Conservation (phyloP, 1,140 invertebrate species). For the Tetramorium parvispinum region DNA sequence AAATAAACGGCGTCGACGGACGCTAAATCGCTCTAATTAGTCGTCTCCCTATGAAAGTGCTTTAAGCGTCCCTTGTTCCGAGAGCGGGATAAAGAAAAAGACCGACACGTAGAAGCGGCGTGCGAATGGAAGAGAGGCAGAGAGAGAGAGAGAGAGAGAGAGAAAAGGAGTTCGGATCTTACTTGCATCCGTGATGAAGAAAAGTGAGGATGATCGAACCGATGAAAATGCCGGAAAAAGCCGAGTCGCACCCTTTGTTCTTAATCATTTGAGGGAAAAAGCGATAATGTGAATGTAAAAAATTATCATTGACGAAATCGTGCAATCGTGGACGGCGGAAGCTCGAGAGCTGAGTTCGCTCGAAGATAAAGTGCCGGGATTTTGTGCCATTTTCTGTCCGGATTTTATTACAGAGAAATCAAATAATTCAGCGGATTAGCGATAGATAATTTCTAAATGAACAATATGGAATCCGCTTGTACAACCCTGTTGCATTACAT, state of each 20-base stretch:
- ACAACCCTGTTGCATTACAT: neutral
- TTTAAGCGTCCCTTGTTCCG: conserved; percentile 72
- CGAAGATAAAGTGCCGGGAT: neutral
- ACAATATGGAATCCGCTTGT: neutral
- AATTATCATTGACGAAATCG: conserved; percentile 34
- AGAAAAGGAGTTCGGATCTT: conserved; percentile 4
- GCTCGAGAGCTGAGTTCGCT: neutral
- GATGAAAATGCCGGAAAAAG: conserved; percentile 52
- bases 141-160: no score
- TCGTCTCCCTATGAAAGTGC: conserved; percentile 73
- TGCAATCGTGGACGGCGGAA: neutral
- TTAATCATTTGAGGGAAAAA: conserved; percentile 21
- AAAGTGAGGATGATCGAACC: conserved; percentile 51
- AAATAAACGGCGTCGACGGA: conserved; percentile 72
- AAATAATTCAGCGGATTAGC: neutral
- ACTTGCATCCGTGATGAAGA: conserved; percentile 31
- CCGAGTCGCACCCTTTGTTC: conserved; percentile 27
- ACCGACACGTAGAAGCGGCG: conserved; percentile 41
- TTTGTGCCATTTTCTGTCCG: neutral
- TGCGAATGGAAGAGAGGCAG: neutral
- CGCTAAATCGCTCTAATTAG: conserved; percentile 77
- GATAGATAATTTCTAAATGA: conserved; percentile 15
- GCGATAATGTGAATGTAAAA: conserved; percentile 21
- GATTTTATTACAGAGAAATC: neutral
- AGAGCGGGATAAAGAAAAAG: conserved; percentile 70